phyloP scores from a whole-genome alignment of 2,797 vertebrate species.

The Ficedula albicollis region DNA sequence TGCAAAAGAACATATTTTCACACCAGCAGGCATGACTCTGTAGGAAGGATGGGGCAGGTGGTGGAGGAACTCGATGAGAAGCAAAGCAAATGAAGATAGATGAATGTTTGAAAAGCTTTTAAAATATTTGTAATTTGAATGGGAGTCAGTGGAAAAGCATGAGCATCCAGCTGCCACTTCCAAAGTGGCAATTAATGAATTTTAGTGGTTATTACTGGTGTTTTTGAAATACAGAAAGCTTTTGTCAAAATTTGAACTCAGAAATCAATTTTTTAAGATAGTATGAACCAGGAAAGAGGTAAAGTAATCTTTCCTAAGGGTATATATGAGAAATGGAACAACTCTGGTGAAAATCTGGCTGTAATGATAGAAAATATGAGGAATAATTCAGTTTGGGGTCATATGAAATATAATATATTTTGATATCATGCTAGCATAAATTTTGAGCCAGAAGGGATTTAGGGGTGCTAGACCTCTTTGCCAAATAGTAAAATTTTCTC shows the following conservation, averaged over 20 bases:
- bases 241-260: neutral
- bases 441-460: neutral
- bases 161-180: neutral
- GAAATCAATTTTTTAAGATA: neutral
- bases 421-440: neutral
- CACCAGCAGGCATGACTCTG: conserved; percentile 35
- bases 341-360: neutral
- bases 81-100: conserved; percentile 29
- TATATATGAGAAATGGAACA: neutral
- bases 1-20: conserved; percentile 40
- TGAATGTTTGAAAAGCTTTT: conserved; percentile 43
- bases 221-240: neutral
- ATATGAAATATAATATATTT: neutral
- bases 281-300: neutral
- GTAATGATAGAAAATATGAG: neutral
- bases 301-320: neutral
- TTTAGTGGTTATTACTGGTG: neutral
- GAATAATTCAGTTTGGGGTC: neutral
- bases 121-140: conserved; percentile 39
- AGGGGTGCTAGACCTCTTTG: neutral
- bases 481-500: neutral
- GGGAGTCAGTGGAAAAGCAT: neutral
- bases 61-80: conserved; percentile 31
- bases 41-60: conserved; percentile 45
- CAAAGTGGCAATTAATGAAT: neutral